Conservation (phyloP, 2,888 invertebrate genomes). For the Taphrorychus bicolor region DNA sequence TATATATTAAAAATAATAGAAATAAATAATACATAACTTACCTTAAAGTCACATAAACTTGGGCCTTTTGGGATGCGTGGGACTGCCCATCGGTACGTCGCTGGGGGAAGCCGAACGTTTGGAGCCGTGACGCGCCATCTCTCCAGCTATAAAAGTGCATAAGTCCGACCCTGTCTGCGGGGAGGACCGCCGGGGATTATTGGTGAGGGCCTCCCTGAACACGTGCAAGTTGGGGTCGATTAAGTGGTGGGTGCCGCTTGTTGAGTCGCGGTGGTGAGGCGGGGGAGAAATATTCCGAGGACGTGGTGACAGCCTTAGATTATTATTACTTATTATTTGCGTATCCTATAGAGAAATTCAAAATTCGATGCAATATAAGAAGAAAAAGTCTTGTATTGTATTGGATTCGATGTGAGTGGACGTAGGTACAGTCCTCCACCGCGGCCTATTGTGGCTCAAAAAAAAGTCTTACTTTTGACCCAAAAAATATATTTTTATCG, state of each 20-base stretch:
- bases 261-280: constrained; percentile 49
- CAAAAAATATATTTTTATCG: too few species aligned
- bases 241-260: constrained; percentile 26
- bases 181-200: constrained; percentile 18
- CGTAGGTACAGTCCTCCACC: too few species aligned
- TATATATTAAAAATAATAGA: too few species aligned
- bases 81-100: constrained; percentile 80
- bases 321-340: too few species aligned
- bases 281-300: constrained; percentile 63
- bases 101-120: constrained; percentile 73
- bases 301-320: constrained; percentile 49
- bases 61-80: constrained; percentile 76
- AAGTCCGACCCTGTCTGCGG: constrained; percentile 62
- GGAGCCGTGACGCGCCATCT: constrained; percentile 76
- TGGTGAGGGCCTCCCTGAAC: constrained; percentile 70
- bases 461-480: too few species aligned
- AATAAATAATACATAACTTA: constrained; percentile 11
- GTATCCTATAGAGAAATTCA: too few species aligned
- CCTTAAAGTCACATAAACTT: constrained; percentile 68
- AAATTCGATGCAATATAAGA: too few species aligned
- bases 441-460: too few species aligned
- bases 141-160: constrained; percentile 75
- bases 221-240: constrained; percentile 71
- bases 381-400: too few species aligned
- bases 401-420: too few species aligned